Evolutionary conservation across 1,140 invertebrate species (phyloP), one percentile per base, ranked within the genome.

Genomic region (Drosophila persimilis): DNA sequence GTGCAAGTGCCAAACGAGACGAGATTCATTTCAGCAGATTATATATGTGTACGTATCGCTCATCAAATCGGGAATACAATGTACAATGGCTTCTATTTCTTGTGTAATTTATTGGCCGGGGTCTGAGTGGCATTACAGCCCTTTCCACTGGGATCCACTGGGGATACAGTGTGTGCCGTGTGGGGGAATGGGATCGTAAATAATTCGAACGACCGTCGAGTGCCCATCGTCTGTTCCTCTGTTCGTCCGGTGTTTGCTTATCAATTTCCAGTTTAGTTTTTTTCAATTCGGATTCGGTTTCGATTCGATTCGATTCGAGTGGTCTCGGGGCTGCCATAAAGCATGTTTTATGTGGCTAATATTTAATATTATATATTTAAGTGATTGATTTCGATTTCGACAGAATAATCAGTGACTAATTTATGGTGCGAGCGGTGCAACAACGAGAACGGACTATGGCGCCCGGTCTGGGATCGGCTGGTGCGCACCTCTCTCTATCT

Each of bases 21-120:
- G 20, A 20, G 41, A 57, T 43, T 24, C 8, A 45, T 29, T 44
- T 26, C 5, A 26, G 0, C 24, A 26, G 24, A 26, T 0, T 26
- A 4, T 24, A 24, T 24, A 4, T 24, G 3, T 45, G 31, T 26
- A 26, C 2, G 31, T 11, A 35, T 35, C 9, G 31, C 31, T 11
- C 31, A 3, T 35, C 31, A 35, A 35, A 35, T 11, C 9, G 58
- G 35, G 43, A 45, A 73, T 44, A 41, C 56, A 62, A 70, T 70
- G 61, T 35, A 2, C 20, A 15, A 15, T 43, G 26, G 35, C 50
- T 53, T 48, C 41, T 57, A 45, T 58, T 20, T 41, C 7, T 13
- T 52, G 47, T 70, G 73, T 86, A 81, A 86, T 81, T 86, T 81
- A 86, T 88, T 69, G 78, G 70, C 60, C 79, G 74, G 73, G 62